A percentile compares a stretch with the other conserved stretches of the same genome.
Conservation (phyloP, 1,140 invertebrate genomes). For the Temnothorax curvispinosus region DNA sequence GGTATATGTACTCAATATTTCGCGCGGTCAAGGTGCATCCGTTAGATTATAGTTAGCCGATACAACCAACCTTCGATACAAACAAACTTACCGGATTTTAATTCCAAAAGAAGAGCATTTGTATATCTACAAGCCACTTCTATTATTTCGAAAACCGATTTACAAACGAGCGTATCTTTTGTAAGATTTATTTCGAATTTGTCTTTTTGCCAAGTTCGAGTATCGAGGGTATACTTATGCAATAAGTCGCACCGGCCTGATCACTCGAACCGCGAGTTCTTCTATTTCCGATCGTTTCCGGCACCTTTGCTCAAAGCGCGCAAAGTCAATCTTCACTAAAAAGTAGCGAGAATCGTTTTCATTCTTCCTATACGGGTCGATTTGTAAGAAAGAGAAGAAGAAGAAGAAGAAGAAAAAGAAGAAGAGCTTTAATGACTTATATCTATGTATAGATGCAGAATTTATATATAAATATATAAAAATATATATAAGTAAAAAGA, state of each 20-base stretch:
- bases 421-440: conserved; percentile 35
- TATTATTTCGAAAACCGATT: background rate
- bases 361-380: conserved; percentile 5
- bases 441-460: conserved; percentile 28
- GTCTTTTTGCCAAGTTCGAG: background rate
- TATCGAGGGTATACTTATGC: background rate
- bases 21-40: conserved; percentile 11
- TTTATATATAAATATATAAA: conserved; percentile 10
- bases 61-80: background rate
- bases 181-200: background rate
- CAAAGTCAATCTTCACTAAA: background rate
- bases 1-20: conserved; percentile 23
- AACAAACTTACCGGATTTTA: background rate
- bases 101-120: background rate
- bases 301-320: conserved; percentile 57
- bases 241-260: conserved; percentile 45
- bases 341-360: conserved; percentile 1
- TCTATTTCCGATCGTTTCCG: conserved; percentile 32
- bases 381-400: background rate
- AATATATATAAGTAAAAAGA: conserved; percentile 50
- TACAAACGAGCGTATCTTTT: background rate
- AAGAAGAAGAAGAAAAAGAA: background rate
- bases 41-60: conserved; percentile 37
- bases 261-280: conserved; percentile 6
- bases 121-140: background rate